These are phyloP conservation scores for Drosophila sp. DNA, from an alignment of 1,140 invertebrate species.

Conservation along the genomic window DNA sequence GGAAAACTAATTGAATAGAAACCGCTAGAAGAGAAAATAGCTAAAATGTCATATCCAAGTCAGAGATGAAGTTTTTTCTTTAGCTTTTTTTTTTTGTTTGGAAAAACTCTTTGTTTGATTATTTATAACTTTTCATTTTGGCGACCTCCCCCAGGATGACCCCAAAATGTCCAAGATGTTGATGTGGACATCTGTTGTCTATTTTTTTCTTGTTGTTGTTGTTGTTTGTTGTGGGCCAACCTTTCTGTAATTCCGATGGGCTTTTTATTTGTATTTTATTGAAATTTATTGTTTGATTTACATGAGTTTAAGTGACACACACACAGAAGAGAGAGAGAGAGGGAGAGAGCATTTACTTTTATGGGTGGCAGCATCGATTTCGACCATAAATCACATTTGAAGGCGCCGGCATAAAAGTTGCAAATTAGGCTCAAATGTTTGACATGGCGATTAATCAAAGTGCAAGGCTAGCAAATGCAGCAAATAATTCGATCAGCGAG, in stretches of 20 bases:
- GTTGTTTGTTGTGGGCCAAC: background rate
- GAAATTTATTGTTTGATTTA: slow-evolving; percentile 74
- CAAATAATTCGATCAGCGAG: slow-evolving; percentile 51
- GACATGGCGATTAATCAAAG: slow-evolving; percentile 63
- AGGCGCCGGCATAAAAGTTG: slow-evolving; percentile 61
- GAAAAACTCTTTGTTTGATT: background rate
- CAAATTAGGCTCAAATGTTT: slow-evolving; percentile 65
- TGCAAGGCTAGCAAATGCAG: slow-evolving; percentile 58
- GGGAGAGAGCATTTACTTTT: slow-evolving; percentile 32
- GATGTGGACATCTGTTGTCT: slow-evolving; percentile 7
- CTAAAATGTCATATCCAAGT: no score
- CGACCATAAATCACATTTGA: slow-evolving; percentile 61
- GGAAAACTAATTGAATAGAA: no score
- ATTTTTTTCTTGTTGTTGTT: background rate
- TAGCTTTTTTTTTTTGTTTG: background rate
- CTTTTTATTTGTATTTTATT: slow-evolving; percentile 68
- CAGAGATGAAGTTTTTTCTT: no score
- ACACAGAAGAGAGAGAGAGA: background rate
- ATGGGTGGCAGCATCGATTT: slow-evolving; percentile 25
- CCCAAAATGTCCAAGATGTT: background rate
- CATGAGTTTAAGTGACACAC: slow-evolving; percentile 53
- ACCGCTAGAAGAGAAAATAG: no score
- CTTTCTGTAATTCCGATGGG: slow-evolving; percentile 30
- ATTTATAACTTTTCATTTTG: background rate
- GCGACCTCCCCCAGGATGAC: background rate